Evolutionary conservation across 1,140 invertebrate species (phyloP).

Genomic region (Fopius arisanus): DNA sequence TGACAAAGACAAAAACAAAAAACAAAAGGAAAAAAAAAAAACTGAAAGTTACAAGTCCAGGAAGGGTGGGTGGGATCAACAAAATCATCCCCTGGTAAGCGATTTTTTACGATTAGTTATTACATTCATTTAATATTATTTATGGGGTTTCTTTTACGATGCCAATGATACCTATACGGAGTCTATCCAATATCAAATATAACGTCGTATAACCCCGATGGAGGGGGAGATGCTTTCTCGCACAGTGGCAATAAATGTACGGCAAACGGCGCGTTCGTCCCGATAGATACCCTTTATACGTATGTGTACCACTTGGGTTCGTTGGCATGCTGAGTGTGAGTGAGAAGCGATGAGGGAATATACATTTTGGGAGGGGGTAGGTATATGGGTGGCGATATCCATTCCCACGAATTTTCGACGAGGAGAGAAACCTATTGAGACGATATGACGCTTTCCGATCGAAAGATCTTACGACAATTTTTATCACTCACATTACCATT

Average conservation of each 20-base stretch:
- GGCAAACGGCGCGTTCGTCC: constrained; percentile 55
- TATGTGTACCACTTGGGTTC: constrained; percentile 27
- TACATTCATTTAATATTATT: constrained; percentile 66
- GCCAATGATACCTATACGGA: constrained; percentile 61
- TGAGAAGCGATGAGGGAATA: background rate
- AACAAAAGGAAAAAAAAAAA: no score
- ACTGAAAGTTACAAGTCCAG: no score
- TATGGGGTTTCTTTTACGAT: constrained; percentile 60
- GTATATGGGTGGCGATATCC: constrained; percentile 20
- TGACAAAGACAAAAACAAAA: background rate
- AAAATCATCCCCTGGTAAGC: constrained; percentile 42
- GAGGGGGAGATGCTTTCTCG: background rate
- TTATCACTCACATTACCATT: background rate
- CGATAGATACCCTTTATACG: constrained; percentile 55
- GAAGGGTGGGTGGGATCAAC: no score
- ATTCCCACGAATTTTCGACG: constrained; percentile 35
- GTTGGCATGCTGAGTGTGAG: background rate
- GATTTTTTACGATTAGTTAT: constrained; percentile 56
- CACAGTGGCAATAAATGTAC: constrained; percentile 62
- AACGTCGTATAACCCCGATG: constrained; percentile 55
- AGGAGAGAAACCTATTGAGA: constrained; percentile 23
- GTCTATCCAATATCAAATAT: constrained; percentile 66
- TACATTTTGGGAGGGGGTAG: background rate
- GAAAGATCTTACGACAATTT: background rate
- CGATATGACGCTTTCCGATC: background rate